Percentiles rank a stretch among this genome's conserved stretches.
Conservation (phyloP, 2,797 vertebrate species). For the Enteromius treurensis region DNA sequence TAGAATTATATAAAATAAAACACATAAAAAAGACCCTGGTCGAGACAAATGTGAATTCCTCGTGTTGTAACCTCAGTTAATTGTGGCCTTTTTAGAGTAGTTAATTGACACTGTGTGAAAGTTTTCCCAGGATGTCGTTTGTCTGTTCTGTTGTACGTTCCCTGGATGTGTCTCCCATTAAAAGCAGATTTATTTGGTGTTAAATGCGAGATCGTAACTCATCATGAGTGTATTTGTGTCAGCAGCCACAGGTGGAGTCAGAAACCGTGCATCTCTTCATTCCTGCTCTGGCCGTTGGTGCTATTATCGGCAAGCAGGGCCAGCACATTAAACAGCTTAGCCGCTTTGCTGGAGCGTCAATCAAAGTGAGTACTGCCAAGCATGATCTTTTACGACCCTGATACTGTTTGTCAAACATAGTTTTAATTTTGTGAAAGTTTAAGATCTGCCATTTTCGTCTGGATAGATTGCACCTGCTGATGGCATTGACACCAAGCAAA, state of each 20-base stretch:
- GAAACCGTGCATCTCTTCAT: conserved; percentile 98
- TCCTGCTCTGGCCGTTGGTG: conserved; percentile 94
- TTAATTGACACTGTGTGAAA: conserved; percentile 7
- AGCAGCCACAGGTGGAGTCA: conserved; percentile 89
- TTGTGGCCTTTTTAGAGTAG: background rate
- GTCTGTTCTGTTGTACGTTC: background rate
- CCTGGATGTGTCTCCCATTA: background rate
- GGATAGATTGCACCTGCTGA: conserved; percentile 95
- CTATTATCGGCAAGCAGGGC: conserved; percentile 98
- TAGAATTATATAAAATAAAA: background rate
- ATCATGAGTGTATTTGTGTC: conserved; percentile 43
- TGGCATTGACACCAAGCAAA: conserved; percentile 91
- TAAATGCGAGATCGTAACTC: background rate
- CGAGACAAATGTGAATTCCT: background rate
- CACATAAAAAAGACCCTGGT: background rate
- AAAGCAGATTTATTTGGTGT: conserved; percentile 4
- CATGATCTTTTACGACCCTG: background rate
- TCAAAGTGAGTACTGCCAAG: conserved; percentile 84
- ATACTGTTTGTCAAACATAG: background rate
- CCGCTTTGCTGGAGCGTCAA: conserved; percentile 96
- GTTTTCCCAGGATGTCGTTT: background rate
- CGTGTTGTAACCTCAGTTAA: background rate
- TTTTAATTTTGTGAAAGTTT: background rate
- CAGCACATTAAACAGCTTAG: conserved; percentile 99
- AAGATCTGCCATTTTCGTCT: background rate